These are phyloP conservation scores for Drosophila melanosoma DNA, from an alignment of 2,888 invertebrate species.

Conservation along the genomic window DNA sequence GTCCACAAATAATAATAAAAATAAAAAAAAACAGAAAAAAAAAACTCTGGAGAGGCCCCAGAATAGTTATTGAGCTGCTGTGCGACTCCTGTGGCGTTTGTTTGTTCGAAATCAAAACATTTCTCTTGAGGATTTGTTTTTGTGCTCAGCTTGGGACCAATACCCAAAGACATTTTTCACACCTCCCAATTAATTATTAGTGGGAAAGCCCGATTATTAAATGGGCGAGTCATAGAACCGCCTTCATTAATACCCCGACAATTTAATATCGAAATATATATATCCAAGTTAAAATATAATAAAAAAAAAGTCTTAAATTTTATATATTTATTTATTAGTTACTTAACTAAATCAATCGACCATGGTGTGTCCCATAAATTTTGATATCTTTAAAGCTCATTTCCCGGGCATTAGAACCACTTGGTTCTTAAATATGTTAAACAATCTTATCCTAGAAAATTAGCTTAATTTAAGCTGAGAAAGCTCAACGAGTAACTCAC, in stretches of 20 bases:
- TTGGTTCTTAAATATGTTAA: not conserved
- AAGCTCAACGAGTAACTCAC: not conserved
- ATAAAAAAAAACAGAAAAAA: no score
- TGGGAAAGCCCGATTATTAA: constrained; percentile 22
- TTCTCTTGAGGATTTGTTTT: constrained; percentile 36
- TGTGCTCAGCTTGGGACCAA: not conserved
- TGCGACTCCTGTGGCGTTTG: constrained; percentile 72
- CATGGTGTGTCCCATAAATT: not conserved
- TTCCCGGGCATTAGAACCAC: not conserved
- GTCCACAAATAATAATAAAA: not conserved
- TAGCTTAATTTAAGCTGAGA: not conserved
- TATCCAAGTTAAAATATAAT: no score
- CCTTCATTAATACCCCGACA: constrained; percentile 17
- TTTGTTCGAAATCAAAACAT: constrained; percentile 78
- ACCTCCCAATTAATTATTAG: constrained; percentile 33
- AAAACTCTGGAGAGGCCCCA: not conserved
- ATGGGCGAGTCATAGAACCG: constrained; percentile 9
- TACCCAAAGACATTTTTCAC: constrained; percentile 45
- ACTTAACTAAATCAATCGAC: not conserved
- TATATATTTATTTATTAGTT: not conserved
- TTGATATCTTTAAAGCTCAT: not conserved
- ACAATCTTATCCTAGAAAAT: not conserved
- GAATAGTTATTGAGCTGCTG: constrained; percentile 48
- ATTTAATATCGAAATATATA: constrained; percentile 34
- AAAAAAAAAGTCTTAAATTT: not conserved